A percentile compares a stretch with the other conserved stretches of the same genome.
Conservation (phyloP, 2,888 invertebrate genomes). For the Eurytoma californica region DNA sequence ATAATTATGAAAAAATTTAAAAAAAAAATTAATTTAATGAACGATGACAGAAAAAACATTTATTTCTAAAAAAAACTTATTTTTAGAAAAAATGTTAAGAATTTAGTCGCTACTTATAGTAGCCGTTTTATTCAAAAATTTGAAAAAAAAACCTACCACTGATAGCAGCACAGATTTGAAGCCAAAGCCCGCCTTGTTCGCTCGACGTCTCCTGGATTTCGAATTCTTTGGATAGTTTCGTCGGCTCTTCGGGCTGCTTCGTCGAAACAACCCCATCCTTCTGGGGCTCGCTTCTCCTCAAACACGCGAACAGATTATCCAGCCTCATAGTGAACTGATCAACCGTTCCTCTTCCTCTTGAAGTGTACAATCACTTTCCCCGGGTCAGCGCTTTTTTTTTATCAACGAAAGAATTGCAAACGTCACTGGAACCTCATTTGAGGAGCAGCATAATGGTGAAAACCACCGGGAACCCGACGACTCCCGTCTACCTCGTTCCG, state of each 20-base stretch:
- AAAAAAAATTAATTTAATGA: too few relatives aligned
- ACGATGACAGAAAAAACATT: too few relatives aligned
- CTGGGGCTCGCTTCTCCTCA: neutral
- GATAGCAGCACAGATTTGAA: constrained; percentile 63
- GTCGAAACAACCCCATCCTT: constrained; percentile 5
- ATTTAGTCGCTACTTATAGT: too few relatives aligned
- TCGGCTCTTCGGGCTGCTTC: neutral
- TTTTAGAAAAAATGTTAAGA: too few relatives aligned
- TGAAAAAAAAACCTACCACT: constrained; percentile 49
- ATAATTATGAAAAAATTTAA: too few relatives aligned
- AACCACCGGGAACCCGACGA: neutral
- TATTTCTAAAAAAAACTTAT: too few relatives aligned
- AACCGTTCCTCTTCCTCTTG: neutral
- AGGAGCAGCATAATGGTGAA: neutral
- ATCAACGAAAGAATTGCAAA: neutral
- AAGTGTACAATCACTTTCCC: neutral
- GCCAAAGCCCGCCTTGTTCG: constrained; percentile 61
- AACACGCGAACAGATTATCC: constrained; percentile 35
- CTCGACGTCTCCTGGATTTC: constrained; percentile 56
- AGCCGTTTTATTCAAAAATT: too few relatives aligned
- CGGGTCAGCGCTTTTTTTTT: neutral
- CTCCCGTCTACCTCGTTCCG: too few relatives aligned
- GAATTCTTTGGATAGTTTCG: constrained; percentile 9
- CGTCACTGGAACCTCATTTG: neutral
- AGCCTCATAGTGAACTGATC: constrained; percentile 28